Conservation (phyloP, 2,113 vertebrate genomes). For the Thamnaconus septentrionalis region DNA sequence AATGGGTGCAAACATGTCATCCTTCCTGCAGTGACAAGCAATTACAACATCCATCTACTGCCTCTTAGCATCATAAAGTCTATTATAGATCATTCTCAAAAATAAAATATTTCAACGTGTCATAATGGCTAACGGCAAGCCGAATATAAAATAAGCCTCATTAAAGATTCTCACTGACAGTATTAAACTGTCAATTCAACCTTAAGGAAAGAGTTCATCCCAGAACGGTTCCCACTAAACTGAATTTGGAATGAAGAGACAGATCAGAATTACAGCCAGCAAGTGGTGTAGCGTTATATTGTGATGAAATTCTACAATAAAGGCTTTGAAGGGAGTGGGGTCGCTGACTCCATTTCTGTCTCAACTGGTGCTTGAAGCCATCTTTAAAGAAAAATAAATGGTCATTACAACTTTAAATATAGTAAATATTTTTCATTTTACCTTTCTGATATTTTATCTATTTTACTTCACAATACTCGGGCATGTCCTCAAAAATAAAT, state of each 20-base stretch:
- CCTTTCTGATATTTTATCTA: constrained; percentile 22
- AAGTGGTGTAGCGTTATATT: no score
- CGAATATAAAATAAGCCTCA: constrained; percentile 49
- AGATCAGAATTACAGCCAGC: no score
- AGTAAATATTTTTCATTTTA: constrained; percentile 48
- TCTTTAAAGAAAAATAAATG: constrained; percentile 53
- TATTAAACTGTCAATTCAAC: not conserved
- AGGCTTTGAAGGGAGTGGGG: no score
- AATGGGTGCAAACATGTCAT: constrained; percentile 12
- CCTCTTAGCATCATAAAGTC: constrained; percentile 5
- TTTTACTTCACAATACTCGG: constrained; percentile 45
- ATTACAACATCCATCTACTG: constrained; percentile 3
- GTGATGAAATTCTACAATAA: not conserved
- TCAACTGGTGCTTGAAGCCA: no score
- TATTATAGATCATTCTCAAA: constrained; percentile 38
- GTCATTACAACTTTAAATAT: constrained; percentile 58
- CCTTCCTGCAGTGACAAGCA: constrained; percentile 18
- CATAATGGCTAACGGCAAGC: constrained; percentile 34
- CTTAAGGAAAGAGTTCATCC: no score
- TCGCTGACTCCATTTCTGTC: no score
- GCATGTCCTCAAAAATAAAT: constrained; percentile 51
- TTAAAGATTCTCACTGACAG: constrained; percentile 13
- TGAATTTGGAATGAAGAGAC: no score
- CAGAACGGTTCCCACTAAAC: no score
- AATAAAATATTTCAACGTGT: constrained; percentile 25